phyloP scores from a whole-genome alignment of 2,888 invertebrate species.

The Lordiphosa andalusiaca region DNA sequence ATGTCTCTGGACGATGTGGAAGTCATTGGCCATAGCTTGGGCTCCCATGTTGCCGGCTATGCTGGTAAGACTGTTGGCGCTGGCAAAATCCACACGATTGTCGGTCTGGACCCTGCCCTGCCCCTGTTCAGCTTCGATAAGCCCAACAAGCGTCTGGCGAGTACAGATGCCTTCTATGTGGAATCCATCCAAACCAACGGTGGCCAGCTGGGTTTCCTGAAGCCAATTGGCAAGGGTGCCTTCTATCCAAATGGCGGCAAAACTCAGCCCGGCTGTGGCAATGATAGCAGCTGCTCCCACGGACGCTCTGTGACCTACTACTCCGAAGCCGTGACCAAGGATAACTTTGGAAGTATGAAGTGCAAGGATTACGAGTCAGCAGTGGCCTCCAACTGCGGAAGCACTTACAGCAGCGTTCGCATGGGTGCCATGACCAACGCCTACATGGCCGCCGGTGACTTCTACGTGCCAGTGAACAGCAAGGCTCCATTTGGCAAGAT shows the following conservation, averaged over 20 bases:
- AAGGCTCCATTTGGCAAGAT: constrained; percentile 69
- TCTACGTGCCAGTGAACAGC: constrained; percentile 73
- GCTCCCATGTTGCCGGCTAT: constrained; percentile 83
- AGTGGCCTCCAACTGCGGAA: constrained; percentile 60
- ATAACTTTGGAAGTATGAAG: constrained; percentile 71
- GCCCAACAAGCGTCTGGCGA: constrained; percentile 60
- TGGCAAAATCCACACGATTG: constrained; percentile 82
- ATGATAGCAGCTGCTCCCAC: constrained; percentile 80
- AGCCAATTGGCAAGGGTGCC: constrained; percentile 80
- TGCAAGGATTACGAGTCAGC: constrained; percentile 66
- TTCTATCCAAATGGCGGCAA: constrained; percentile 82
- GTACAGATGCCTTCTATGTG: constrained; percentile 75
- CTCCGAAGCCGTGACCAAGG: constrained; percentile 78
- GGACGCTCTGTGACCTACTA: constrained; percentile 79
- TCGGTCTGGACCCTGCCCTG: constrained; percentile 80
- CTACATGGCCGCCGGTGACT: constrained; percentile 71
- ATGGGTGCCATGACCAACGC: constrained; percentile 70
- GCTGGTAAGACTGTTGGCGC: constrained; percentile 82
- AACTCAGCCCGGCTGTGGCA: constrained; percentile 82
- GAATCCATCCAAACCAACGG: constrained; percentile 78
- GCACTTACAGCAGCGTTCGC: constrained; percentile 53
- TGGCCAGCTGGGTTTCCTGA: constrained; percentile 71
- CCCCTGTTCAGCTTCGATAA: constrained; percentile 68
- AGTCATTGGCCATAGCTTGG: constrained; percentile 83
- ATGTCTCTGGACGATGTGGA: constrained; percentile 81